Evolutionary conservation across 1,140 invertebrate species (phyloP).

Genomic region (Thalassaphorura encarpata): DNA sequence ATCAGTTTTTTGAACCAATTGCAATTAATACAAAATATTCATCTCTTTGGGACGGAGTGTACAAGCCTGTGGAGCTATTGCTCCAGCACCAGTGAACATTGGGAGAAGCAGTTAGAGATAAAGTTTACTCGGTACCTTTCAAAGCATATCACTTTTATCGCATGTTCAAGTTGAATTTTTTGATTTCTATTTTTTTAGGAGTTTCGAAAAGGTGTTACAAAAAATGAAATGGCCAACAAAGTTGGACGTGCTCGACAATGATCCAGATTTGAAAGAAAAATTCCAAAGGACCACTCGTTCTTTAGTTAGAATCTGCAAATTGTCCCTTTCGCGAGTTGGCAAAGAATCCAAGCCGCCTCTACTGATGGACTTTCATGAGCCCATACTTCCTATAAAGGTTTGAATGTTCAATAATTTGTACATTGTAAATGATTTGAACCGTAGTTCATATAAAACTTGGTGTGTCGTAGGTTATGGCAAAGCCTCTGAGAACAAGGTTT

Average conservation of each 20-base stretch:
- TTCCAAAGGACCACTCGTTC: neutral
- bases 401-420: neutral
- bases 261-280: neutral
- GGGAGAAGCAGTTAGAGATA: constrained; percentile 10
- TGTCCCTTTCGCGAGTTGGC: too few relatives aligned
- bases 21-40: neutral
- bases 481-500: constrained; percentile 28
- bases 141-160: neutral
- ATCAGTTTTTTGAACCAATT: neutral
- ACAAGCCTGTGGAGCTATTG: constrained; percentile 4
- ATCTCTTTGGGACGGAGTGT: neutral
- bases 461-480: constrained; percentile 19
- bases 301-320: neutral
- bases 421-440: neutral
- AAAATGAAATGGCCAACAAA: constrained; percentile 26
- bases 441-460: neutral
- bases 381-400: constrained; percentile 16
- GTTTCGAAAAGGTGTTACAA: constrained; percentile 24
- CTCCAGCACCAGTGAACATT: constrained; percentile 6
- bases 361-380: constrained; percentile 12
- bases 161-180: neutral
- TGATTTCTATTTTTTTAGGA: constrained; percentile 8
- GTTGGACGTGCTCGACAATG: neutral
- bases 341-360: neutral
- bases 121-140: constrained; percentile 18